Base-by-base conservation (phyloP, 2,113 vertebrate genomes). In the Vulpes ferrilata region DNA sequence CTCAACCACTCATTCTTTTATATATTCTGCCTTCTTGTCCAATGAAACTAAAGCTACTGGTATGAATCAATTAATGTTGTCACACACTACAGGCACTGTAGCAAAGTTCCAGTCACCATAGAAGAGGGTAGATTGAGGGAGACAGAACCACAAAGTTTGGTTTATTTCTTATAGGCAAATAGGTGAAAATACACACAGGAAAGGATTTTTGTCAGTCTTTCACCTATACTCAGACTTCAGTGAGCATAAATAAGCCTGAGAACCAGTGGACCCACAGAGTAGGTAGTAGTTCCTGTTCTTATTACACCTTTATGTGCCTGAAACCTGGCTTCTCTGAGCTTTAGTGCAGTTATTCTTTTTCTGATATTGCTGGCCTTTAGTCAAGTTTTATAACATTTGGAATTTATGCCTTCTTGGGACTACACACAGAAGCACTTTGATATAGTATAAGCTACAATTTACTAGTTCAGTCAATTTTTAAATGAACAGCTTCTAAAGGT, bases 111-210 rank as follows among this genome's bases (percentile, higher is more conserved):
- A 78, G 13, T 67, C 67, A 80, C 32, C 48, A 73, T 13, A 16
- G 57, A 32, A 88, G 57, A 85, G 12, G n/a, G 19, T 13, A 85
- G 23, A 57, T 82, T 7, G 76, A 74, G 71, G 22, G 60, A 35
- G 73, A 89, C 35, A 20, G 55, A 67, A 25, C 25, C 20, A 85
- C 30, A 86, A 80, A 20, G 7, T 57, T 35, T 87, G 30, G 55
- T 80, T 97, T 97, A 76, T 94, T 84, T 97, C 82, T 48, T 59
- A 53, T 25, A 94, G 25, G 32, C 30, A 93, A 93, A 88, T 11
- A 84, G 57, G 59, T 32, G 78, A 96, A 55, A 53, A 27, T 79
- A 51, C 23, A 62, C 11, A 71, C 25, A 25, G 64, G 64, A 78
- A 94, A 82, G 79, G 12, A 53, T 82, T 88, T 95, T 32, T 86